Percentiles rank a stretch among this genome's conserved stretches.
Conservation (phyloP, 2,797 vertebrate species). For the Scleropages formosus region DNA sequence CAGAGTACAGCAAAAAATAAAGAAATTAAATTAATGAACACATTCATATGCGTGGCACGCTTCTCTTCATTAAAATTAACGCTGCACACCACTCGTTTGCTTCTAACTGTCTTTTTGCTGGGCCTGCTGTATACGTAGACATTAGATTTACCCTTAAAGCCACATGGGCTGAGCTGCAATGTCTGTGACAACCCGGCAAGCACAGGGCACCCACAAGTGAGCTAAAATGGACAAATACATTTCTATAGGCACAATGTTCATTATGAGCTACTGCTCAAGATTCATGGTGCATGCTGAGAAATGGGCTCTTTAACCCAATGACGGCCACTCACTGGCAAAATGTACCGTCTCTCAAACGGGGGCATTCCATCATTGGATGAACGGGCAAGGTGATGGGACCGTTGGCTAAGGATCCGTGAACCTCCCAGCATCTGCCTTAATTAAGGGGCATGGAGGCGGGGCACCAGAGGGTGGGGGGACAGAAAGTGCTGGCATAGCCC, state of each 20-base stretch:
- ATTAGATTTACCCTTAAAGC: neutral
- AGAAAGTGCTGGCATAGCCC: constrained; percentile 12
- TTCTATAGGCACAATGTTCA: neutral
- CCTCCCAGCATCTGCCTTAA: constrained; percentile 10
- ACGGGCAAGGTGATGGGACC: neutral
- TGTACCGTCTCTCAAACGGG: too few species aligned
- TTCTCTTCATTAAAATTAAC: constrained; percentile 43
- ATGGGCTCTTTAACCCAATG: neutral
- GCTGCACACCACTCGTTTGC: constrained; percentile 41
- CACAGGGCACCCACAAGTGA: neutral
- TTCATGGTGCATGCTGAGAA: neutral
- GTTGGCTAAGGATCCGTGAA: constrained; percentile 3
- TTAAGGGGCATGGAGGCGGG: neutral
- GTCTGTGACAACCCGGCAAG: neutral
- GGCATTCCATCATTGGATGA: too few species aligned
- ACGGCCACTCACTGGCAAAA: neutral
- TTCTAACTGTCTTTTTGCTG: constrained; percentile 41
- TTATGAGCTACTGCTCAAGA: neutral
- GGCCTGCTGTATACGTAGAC: neutral
- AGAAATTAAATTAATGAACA: constrained; percentile 47
- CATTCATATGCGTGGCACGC: constrained; percentile 44
- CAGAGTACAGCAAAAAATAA: constrained; percentile 35
- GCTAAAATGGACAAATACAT: too few species aligned
- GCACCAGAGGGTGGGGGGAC: neutral
- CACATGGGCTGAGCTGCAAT: neutral